These are phyloP conservation scores for Acleris laterana DNA, from an alignment of 2,888 invertebrate species.

Conservation along the genomic window DNA sequence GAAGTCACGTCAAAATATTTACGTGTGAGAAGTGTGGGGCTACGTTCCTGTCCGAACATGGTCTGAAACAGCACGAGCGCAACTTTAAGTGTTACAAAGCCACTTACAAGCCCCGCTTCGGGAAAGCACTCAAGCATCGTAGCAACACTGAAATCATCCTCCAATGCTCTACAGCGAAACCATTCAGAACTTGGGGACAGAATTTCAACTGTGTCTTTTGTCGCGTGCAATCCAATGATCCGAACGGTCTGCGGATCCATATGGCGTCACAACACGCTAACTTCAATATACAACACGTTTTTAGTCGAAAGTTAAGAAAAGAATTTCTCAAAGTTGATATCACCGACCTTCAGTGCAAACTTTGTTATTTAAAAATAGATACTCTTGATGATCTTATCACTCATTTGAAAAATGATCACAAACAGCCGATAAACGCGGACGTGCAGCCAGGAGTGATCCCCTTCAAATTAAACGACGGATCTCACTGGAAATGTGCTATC, in stretches of 20 bases:
- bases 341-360: conserved; percentile 75
- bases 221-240: conserved; percentile 74
- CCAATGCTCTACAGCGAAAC: conserved; percentile 75
- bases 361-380: conserved; percentile 71
- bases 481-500: conserved; percentile 74
- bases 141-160: conserved; percentile 76
- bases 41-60: conserved; percentile 73
- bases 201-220: conserved; percentile 78
- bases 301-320: conserved; percentile 72
- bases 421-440: conserved; percentile 73
- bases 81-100: conserved; percentile 75
- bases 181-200: conserved; percentile 77
- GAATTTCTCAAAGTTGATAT: conserved; percentile 77
- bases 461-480: conserved; percentile 72
- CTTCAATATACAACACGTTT: conserved; percentile 71
- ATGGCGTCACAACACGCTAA: conserved; percentile 74
- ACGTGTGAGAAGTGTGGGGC: conserved; percentile 77
- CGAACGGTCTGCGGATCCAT: conserved; percentile 71
- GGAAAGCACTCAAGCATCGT: conserved; percentile 71
- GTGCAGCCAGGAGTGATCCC: conserved; percentile 76
- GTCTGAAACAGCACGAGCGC: conserved; percentile 70
- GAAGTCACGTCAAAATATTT: conserved; percentile 73
- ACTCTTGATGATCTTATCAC: conserved; percentile 66
- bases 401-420: conserved; percentile 75
- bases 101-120: conserved; percentile 73